phyloP scores from a whole-genome alignment of 2,888 invertebrate genomes.

The Tortricodes alternella region DNA sequence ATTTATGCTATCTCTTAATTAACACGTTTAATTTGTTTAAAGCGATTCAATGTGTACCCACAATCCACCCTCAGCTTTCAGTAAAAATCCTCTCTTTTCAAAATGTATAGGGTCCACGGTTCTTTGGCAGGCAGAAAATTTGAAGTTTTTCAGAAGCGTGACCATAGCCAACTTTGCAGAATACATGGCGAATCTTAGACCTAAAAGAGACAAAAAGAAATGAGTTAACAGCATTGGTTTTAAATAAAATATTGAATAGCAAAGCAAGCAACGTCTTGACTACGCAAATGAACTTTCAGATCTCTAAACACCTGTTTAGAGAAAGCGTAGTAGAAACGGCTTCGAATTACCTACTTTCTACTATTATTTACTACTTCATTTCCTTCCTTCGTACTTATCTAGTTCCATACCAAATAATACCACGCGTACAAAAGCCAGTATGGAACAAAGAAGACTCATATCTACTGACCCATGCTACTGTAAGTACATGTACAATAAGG shows the following conservation, averaged over 20 bases:
- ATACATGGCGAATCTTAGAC: slow-evolving; percentile 76
- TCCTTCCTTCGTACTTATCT: too few species aligned
- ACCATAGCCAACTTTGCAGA: slow-evolving; percentile 76
- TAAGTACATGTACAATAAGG: too few species aligned
- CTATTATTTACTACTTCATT: too few species aligned
- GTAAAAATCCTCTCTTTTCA: slow-evolving; percentile 56
- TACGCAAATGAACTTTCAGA: neutral
- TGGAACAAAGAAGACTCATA: too few species aligned
- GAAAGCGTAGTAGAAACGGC: neutral
- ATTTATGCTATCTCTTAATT: too few species aligned
- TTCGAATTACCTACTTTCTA: neutral
- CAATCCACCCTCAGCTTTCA: slow-evolving; percentile 65
- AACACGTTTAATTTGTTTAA: too few species aligned
- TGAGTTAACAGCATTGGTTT: too few species aligned
- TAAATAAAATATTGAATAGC: too few species aligned
- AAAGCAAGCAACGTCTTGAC: neutral
- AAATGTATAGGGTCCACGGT: slow-evolving; percentile 67
- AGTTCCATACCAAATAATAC: too few species aligned
- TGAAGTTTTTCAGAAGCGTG: slow-evolving; percentile 68
- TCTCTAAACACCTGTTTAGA: neutral
- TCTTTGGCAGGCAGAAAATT: slow-evolving; percentile 59
- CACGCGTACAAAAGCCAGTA: too few species aligned
- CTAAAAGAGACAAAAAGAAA: too few species aligned
- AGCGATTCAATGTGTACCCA: slow-evolving; percentile 62
- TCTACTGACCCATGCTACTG: too few species aligned